Evolutionary conservation across 2,113 vertebrate species (phyloP).

Genomic region (Ceyx margarethae): DNA sequence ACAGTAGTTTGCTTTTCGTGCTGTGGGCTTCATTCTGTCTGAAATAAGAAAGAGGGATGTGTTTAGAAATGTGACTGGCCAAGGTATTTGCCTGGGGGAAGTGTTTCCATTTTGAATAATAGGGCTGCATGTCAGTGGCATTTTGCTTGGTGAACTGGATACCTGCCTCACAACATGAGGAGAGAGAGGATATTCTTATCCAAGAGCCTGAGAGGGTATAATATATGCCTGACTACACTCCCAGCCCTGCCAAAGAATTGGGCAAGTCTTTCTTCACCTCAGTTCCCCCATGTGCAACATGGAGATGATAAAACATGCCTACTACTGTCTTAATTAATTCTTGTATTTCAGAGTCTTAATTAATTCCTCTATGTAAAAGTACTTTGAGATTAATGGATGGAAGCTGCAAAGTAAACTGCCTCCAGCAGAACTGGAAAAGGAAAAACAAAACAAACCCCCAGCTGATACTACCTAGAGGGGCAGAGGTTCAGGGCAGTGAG

Average conservation of each 20-base stretch:
- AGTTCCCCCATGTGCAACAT: constrained; percentile 35
- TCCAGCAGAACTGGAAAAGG: constrained; percentile 36
- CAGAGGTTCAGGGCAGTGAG: background rate
- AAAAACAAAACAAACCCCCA: constrained; percentile 4
- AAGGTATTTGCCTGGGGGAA: constrained; percentile 37
- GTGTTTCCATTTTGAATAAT: background rate
- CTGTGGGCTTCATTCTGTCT: constrained; percentile 1
- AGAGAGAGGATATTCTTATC: background rate
- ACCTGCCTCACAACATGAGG: background rate
- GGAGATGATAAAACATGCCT: constrained; percentile 56
- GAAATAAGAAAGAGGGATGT: constrained; percentile 44
- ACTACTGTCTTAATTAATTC: constrained; percentile 59
- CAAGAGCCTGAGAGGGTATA: background rate
- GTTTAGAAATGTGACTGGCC: background rate
- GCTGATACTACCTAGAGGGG: constrained; percentile 14
- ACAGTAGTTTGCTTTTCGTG: constrained; percentile 28
- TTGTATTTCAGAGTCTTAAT: constrained; percentile 36
- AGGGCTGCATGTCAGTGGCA: background rate
- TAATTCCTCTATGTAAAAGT: constrained; percentile 34
- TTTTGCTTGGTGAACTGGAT: background rate
- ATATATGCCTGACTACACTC: background rate
- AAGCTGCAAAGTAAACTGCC: constrained; percentile 52
- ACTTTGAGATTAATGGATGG: constrained; percentile 42
- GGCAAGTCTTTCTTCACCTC: constrained; percentile 35
- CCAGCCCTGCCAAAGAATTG: background rate